These are phyloP conservation scores for Nudaria mundana DNA, from an alignment of 2,888 invertebrate species.

Conservation along the genomic window DNA sequence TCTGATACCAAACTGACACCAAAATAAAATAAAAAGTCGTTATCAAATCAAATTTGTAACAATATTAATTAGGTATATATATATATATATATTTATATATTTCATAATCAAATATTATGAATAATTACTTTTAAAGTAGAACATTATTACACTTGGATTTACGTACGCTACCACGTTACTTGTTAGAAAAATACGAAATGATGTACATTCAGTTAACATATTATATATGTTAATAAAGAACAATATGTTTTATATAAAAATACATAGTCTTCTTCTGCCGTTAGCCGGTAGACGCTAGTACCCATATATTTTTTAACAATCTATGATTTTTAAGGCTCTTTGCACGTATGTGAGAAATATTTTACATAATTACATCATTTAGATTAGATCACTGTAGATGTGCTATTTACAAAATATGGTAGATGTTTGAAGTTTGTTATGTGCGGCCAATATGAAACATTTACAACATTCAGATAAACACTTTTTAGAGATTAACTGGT, in stretches of 20 bases:
- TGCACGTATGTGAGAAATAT: constrained; percentile 72
- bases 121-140: constrained; percentile 68
- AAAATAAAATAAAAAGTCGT: constrained; percentile 56
- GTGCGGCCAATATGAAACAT: constrained; percentile 70
- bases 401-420: constrained; percentile 68
- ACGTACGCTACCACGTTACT: constrained; percentile 66
- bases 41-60: constrained; percentile 69
- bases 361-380: constrained; percentile 70
- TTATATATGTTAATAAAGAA: constrained; percentile 80
- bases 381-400: constrained; percentile 68
- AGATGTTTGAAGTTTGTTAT: constrained; percentile 75
- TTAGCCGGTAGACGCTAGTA: constrained; percentile 72
- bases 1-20: constrained; percentile 33
- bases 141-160: constrained; percentile 51
- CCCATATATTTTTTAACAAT: constrained; percentile 75
- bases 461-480: constrained; percentile 65
- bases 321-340: constrained; percentile 79
- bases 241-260: constrained; percentile 80
- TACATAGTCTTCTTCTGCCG: constrained; percentile 70
- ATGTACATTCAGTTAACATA: constrained; percentile 80
- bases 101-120: constrained; percentile 49
- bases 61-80: constrained; percentile 40
- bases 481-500: constrained; percentile 55
- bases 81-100: constrained; percentile 51
- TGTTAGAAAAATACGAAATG: constrained; percentile 80